Conservation (phyloP, 2,113 vertebrate genomes). For the Tor tambroides region DNA sequence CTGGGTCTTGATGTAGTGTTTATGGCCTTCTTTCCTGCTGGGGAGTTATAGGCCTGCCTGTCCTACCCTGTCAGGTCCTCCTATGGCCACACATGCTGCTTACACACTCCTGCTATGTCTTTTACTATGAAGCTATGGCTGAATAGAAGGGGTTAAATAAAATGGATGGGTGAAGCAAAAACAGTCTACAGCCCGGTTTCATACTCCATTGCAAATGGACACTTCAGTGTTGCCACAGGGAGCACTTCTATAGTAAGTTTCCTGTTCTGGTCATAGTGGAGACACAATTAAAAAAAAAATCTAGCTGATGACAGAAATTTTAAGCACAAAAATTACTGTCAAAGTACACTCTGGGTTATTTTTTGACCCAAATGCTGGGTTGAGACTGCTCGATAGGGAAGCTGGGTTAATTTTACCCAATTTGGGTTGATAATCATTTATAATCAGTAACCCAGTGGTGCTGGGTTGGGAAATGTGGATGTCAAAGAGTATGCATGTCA, state of each 20-base stretch:
- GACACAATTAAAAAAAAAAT: too few relatives aligned
- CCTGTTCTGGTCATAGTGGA: neutral
- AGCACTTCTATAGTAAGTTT: too few relatives aligned
- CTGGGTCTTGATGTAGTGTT: conserved; percentile 57
- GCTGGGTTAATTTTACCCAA: too few relatives aligned
- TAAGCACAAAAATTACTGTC: neutral
- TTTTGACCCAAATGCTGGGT: too few relatives aligned
- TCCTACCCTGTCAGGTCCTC: conserved; percentile 28
- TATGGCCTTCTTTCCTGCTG: conserved; percentile 55
- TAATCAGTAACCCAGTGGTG: too few relatives aligned
- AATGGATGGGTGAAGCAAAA: neutral
- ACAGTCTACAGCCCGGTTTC: neutral
- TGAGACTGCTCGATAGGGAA: too few relatives aligned
- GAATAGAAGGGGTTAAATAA: neutral
- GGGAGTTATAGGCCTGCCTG: conserved; percentile 44
- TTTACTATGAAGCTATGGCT: neutral
- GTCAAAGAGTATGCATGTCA: too few relatives aligned
- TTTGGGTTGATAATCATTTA: too few relatives aligned
- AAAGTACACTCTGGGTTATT: neutral
- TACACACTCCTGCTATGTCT: conserved; percentile 15
- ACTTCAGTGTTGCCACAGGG: neutral
- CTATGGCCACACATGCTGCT: conserved; percentile 31
- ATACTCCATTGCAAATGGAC: neutral
- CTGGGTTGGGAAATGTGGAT: too few relatives aligned
- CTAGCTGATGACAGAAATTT: neutral